Base-by-base conservation (phyloP, 2,888 invertebrate species). In the Leuctra nigra region DNA sequence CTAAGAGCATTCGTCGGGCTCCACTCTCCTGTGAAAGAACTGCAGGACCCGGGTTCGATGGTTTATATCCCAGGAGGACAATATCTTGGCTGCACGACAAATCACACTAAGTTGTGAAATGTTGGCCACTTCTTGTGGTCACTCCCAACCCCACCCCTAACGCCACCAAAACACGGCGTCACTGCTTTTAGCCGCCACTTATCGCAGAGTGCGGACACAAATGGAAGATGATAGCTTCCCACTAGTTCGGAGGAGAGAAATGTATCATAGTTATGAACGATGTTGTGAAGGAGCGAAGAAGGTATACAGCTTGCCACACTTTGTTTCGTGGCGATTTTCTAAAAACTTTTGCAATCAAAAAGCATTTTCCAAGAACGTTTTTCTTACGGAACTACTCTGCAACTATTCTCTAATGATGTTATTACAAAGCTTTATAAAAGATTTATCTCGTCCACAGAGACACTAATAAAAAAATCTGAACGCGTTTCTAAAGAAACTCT, bases 81-180 rank as follows among this genome's bases (percentile, higher is more conserved):
- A 57, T 57, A 57, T 57, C 57, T 57, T 47, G 54, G 53, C 11
- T 29, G 20, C 47, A 48, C 57, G 57, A 57, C 57, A 57, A 57
- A 57, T 57, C 57, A 54, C 48, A 47, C 44, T 53, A 50, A 25
- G 39, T 14, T 44, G 44, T 54, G 57, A 54, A 54, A 53, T 57
- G 50, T 52, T 56, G 54, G 57, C 54, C 57, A 57, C 57, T 57
- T 57, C 47, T 50, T 56, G 50, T 50, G 56, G 56, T 53, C 56
- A 50, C 22, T 18, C 18, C 7, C 4, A 1, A 4, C 4, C 41
- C 44, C 9, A 20, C 23, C 23, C 44, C 44, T 23, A 2, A 4
- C 23, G 22, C 39, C 16, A 18, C 39, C 20, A 3, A 6, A 16
- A 22, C 23, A 23, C 22, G 7, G 9, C 38, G 52, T n/a, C n/a